Percentiles rank a stretch among this genome's conserved stretches.
Conservation (phyloP, 2,113 vertebrate species). For the Takifugu bimaculatus region DNA sequence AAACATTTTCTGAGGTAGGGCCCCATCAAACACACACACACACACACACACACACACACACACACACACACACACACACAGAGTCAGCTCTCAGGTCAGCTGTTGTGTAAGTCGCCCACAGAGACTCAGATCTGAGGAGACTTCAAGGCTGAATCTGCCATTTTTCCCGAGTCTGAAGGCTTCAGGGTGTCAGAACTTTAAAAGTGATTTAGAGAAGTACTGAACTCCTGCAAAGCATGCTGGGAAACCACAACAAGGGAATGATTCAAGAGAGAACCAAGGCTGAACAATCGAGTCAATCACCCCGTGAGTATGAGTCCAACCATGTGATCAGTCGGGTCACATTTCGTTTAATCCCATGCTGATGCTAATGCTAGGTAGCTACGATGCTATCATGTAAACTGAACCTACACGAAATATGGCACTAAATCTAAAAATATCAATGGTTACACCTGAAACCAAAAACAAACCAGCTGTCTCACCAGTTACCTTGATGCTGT, state of each 20-base stretch:
- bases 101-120: slow-evolving; percentile 49
- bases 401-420: too few relatives aligned
- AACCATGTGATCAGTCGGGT: too few relatives aligned
- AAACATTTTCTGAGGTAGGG: not conserved
- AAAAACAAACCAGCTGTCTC: slow-evolving; percentile 66
- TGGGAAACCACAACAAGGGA: too few relatives aligned
- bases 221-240: not conserved
- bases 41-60: slow-evolving; percentile 4
- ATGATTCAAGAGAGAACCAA: too few relatives aligned
- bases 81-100: slow-evolving; percentile 37
- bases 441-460: slow-evolving; percentile 36
- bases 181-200: not conserved
- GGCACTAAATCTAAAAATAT: not conserved
- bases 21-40: slow-evolving; percentile 2
- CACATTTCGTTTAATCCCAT: too few relatives aligned
- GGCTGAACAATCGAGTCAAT: too few relatives aligned
- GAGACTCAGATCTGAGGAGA: slow-evolving; percentile 41
- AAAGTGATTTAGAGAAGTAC: slow-evolving; percentile 18
- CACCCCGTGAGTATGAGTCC: too few relatives aligned
- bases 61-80: slow-evolving; percentile 31
- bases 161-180: slow-evolving; percentile 9
- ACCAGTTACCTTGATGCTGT: slow-evolving; percentile 85
- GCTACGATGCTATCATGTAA: too few relatives aligned
- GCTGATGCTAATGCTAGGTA: too few relatives aligned
- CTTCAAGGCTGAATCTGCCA: slow-evolving; percentile 34